Evolutionary conservation across 1,140 invertebrate genomes (phyloP), one percentile per base, ranked within the genome.

Genomic region (Tetraneura akinire): DNA sequence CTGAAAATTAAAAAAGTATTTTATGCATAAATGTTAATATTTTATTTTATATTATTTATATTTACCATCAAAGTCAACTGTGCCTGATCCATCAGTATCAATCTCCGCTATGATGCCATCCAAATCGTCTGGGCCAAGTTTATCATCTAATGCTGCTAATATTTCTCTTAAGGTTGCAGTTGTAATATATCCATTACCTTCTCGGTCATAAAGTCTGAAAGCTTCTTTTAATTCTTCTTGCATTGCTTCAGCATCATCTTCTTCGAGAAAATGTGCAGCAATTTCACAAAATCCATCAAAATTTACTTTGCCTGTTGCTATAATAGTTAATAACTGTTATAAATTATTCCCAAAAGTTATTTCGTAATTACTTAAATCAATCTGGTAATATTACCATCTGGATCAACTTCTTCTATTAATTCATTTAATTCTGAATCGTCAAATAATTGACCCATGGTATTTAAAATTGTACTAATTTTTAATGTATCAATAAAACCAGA

Each of bases 171-270:
- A 88, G 6, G 94, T 95, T 0, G 91, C 91, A 16, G 96, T 96
- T 76, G 94, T 96, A 85, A 97, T 97, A 87, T 96, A 97, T 83
- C 95, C 95, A 84, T 96, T 96, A 86, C 88, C 90, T 84, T 87
- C 86, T 81, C 85, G 86, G 82, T 90, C 90, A 85, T 90, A 90
- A 16, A 90, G 89, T 85, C 94, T 90, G 88, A 97, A 97, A 70
- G 96, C 96, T 88, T 97, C 96, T 84, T 96, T 95, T 62, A 97
- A 89, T 88, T 97, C 96, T 85, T 97, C 93, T 85, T 95, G 93
- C 88, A 96, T 97, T 66, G 94, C 94, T 85, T 96, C 94, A 81
- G 93, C 93, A 83, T 96, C 94, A 84, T 96, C 94, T 84, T 96
- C 93, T 83, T 94, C 93, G 10, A 96, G 89, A 87, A 96, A 96